Evolutionary conservation across 2,113 vertebrate species (phyloP), one percentile per base, ranked within the genome.

Genomic region (Tyto alba): DNA sequence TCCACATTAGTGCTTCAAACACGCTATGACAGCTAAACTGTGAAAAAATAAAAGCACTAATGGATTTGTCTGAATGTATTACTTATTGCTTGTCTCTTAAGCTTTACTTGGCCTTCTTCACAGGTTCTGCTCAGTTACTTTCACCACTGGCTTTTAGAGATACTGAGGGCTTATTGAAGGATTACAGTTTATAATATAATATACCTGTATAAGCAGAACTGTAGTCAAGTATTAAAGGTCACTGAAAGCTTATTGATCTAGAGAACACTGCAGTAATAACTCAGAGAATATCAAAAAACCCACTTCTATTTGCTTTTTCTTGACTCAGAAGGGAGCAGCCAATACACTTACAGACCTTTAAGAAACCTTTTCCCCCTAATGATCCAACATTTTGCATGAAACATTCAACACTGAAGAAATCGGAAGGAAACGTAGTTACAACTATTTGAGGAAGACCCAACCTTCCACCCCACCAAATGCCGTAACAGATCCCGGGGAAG

Each of bases 41-140:
- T 36, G 40, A 78, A 93, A 94, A 90, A 97, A 84, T 74, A 96
- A 95, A 96, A 88, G 86, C 78, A 86, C 76, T 95, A 97, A 95
- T 89, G 88, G 95, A 84, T 94, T 92, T 96, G 85, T 96, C 96
- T 95, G 86, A 89, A 90, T 36, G 19, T 32, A 90, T 97, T 95
- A 92, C 66, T 77, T 95, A 85, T 21, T 71, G 72, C 60, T 95
- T 91, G 59, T 88, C 83, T 90, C 90, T 87, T 89, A 71, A 79
- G 72, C 41, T 88, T 71, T 89, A 50, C 47, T 92, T 60, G 67
- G 53, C 93, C 55, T 69, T 81, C 72, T 82, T 82, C 74, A 85
- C 21, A 72, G 30, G 22, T 63, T 88, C 71, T 89, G 75, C 90
- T 89, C 53, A 36, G 50, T 41, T 85, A 55, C 68, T 38, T 86